Percentiles rank a stretch among this genome's conserved stretches.
These are phyloP conservation scores for Ormyrus nitidulus DNA, from an alignment of 2,888 invertebrate species.

Conservation along the genomic window DNA sequence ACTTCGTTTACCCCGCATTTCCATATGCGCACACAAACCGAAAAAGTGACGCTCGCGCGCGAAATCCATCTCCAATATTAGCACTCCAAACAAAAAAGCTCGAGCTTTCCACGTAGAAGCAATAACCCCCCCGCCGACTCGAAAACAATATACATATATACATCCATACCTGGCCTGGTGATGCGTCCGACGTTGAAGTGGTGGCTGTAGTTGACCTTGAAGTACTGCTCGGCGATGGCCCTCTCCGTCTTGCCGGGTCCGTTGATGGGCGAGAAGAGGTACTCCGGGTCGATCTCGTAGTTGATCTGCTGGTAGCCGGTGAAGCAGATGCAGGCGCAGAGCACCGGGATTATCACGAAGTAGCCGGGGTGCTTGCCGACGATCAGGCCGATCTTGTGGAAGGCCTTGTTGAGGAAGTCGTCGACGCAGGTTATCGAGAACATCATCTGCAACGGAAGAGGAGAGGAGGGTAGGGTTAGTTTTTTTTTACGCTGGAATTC, in stretches of 20 bases:
- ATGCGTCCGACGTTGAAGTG: constrained; percentile 91
- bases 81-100: too few relatives aligned
- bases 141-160: too few relatives aligned
- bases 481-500: not conserved
- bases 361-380: constrained; percentile 91
- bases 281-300: constrained; percentile 95
- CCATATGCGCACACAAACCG: too few relatives aligned
- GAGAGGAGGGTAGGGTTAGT: constrained; percentile 37
- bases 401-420: constrained; percentile 86
- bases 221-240: constrained; percentile 87
- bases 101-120: too few relatives aligned
- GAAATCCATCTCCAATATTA: not conserved
- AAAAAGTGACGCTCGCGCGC: not conserved
- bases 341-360: constrained; percentile 91
- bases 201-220: constrained; percentile 92
- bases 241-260: constrained; percentile 91
- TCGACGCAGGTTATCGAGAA: constrained; percentile 86
- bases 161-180: constrained; percentile 85
- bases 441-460: constrained; percentile 80
- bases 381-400: constrained; percentile 86
- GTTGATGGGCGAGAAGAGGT: constrained; percentile 91
- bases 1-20: too few relatives aligned
- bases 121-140: too few relatives aligned
- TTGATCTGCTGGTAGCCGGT: constrained; percentile 91
- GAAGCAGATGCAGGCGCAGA: constrained; percentile 87